Base-by-base conservation (phyloP, 2,797 vertebrate genomes). In the Philypnodon macrostomus region DNA sequence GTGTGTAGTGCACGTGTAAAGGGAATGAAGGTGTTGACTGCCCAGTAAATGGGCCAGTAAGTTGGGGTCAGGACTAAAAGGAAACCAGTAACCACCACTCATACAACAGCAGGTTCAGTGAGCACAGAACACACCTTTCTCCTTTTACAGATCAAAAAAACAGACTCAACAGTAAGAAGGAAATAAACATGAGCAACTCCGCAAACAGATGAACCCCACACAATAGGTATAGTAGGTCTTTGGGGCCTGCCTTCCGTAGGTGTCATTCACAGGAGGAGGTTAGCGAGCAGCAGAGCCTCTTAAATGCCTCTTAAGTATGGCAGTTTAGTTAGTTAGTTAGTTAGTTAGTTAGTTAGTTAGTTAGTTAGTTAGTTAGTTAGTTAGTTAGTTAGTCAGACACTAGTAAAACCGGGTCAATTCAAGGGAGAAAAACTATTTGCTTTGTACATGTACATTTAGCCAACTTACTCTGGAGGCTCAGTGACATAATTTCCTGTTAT, bases 401-500 rank as follows among this genome's bases (percentile, higher is more conserved):
- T n/a, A n/a, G n/a, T n/a, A n/a, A n/a, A n/a, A n/a, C n/a, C n/a
- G n/a, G n/a, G n/a, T n/a, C n/a, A n/a, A n/a, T n/a, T n/a, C n/a
- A n/a, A n/a, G n/a, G n/a, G 1, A 35, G 24, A 27, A 48, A 37
- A 6, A 7, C 2, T 6, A 11, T 61, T 27, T 21, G 24, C 31
- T 47, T 34, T 33, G 36, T 11, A 9, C 10, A 19, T 50, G 36
- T 8, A 38, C 7, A 0, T 60, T 53, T 27, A 55, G 46, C 57
- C 14, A 52, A 55, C 40, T 32, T 53, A 8, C 48, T 13, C n/a
- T 41, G 33, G 21, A 57, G 58, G 30, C 21, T 31, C 3, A 9
- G 18, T 80, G 75, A 85, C 56, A 77, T 83, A 11, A 80, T 53
- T 77, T 88, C 87, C 85, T 81, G 77, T 80, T 77, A 70, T 79